These are phyloP conservation scores for Rousettus madagascariensis DNA, from an alignment of 2,797 vertebrate genomes.

Conservation along the genomic window DNA sequence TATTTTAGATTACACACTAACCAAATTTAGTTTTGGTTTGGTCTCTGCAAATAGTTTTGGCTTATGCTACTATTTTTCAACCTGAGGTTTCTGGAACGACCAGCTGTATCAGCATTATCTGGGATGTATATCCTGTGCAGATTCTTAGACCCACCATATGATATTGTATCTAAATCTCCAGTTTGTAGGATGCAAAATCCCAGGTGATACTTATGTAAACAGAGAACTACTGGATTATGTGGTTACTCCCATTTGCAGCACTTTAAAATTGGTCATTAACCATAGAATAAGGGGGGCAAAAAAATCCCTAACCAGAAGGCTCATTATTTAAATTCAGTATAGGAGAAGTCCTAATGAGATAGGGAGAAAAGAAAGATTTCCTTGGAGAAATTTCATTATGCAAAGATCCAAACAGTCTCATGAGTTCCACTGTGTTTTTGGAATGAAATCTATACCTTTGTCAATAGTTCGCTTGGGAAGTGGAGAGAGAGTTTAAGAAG, in stretches of 20 bases:
- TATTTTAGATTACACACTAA: background rate
- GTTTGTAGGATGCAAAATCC: background rate
- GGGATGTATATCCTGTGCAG: background rate
- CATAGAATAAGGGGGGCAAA: background rate
- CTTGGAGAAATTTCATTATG: constrained; percentile 33
- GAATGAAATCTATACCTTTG: constrained; percentile 33
- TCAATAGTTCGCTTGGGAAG: constrained; percentile 52
- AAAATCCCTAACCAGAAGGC: background rate
- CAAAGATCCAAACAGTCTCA: constrained; percentile 35
- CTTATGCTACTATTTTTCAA: background rate
- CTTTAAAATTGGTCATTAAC: constrained; percentile 25
- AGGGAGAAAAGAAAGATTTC: background rate
- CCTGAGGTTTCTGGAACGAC: background rate
- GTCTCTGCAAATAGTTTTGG: constrained; percentile 3
- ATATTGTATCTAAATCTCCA: background rate
- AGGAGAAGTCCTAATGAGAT: background rate
- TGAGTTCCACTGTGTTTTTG: background rate
- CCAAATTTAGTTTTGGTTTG: background rate
- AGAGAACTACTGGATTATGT: background rate
- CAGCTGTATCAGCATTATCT: background rate
- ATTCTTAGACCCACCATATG: background rate
- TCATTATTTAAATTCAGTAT: background rate
- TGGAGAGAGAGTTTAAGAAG: background rate
- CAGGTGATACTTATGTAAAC: background rate
- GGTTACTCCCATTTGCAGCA: background rate